These are phyloP conservation scores for Amphibalanus amphitrite DNA, from an alignment of 1,140 invertebrate species.

Conservation along the genomic window DNA sequence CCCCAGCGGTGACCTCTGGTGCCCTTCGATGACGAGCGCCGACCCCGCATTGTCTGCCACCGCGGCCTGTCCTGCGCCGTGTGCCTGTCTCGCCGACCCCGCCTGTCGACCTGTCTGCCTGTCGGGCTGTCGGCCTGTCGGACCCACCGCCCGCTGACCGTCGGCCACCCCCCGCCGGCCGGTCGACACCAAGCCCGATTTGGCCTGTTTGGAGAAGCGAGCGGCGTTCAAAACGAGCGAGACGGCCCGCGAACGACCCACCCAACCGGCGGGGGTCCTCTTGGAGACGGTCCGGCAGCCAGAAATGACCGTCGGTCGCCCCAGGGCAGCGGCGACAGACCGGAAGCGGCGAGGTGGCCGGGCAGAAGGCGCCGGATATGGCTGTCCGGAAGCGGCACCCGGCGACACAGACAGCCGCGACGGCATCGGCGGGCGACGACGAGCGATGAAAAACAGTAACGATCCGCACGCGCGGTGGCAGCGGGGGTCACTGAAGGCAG, in stretches of 20 bases:
- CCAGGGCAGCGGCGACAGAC: not conserved
- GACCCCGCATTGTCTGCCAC: too few relatives aligned
- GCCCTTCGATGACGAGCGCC: too few relatives aligned
- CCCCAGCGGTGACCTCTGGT: too few relatives aligned
- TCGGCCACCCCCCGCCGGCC: too few relatives aligned
- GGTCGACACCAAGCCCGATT: not conserved
- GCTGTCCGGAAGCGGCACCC: not conserved
- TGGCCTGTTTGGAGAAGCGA: not conserved
- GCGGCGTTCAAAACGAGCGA: not conserved
- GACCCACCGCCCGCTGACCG: too few relatives aligned
- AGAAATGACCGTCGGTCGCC: not conserved
- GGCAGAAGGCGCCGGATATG: not conserved
- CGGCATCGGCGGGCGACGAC: too few relatives aligned
- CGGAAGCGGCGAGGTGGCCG: not conserved
- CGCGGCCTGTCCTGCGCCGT: too few relatives aligned
- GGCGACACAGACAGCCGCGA: not conserved
- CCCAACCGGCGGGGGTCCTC: not conserved
- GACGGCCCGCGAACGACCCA: not conserved
- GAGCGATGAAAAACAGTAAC: not conserved
- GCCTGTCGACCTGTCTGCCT: not conserved
- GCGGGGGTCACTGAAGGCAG: too few relatives aligned
- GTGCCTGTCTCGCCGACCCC: too few relatives aligned
- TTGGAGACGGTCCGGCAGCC: too few relatives aligned
- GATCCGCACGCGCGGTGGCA: not conserved
- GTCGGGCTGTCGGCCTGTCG: too few relatives aligned